Evolutionary conservation across 2,113 vertebrate species (phyloP), one percentile per base, ranked within the genome.

Genomic region (Ia io): DNA sequence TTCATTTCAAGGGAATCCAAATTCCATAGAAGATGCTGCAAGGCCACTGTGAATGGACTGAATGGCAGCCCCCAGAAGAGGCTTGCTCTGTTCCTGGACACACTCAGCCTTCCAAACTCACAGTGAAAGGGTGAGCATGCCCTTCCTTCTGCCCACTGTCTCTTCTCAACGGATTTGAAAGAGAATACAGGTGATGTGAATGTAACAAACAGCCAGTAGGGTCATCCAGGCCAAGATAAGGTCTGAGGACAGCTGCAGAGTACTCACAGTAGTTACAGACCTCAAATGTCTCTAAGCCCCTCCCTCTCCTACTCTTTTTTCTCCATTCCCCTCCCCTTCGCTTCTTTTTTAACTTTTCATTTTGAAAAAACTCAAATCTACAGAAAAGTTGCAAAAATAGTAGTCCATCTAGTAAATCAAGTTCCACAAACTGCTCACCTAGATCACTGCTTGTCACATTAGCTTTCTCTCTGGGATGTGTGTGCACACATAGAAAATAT

Each of bases 201-300:
- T 4, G 1, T 32, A 8, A 37, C 4, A 3, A 37, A 17, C 0
- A 1, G 5, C 37, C 1, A 17, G 0, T 0, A 0, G 44, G 20
- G 16, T 47, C 3, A 5, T 5, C 28, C 3, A 42, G 16, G 9
- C 25, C n/a, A 8, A 69, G 44, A 3, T 2, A 10, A 17, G n/a
- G 22, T 35, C 44, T 18, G 17, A 22, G 42, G 69, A 40, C 2
- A 13, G 9, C 30, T 12, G 2, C 20, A 44, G 9, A 4, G 0
- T 2, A 49, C 22, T 20, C n/a, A 13, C 4, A 0, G 9, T 7
- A 4, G 22, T 20, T 59, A 28, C 1, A 11, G 22, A 22, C 13
- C 10, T 20, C 20, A 1, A 6, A 32, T 30, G 12, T 37, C 76
- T n/a, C 35, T 9, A 32, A 28, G 5, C 2, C 49, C 7, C 6